Base-by-base conservation (phyloP, 2,113 vertebrate species). In the Myiopsitta monachus region DNA sequence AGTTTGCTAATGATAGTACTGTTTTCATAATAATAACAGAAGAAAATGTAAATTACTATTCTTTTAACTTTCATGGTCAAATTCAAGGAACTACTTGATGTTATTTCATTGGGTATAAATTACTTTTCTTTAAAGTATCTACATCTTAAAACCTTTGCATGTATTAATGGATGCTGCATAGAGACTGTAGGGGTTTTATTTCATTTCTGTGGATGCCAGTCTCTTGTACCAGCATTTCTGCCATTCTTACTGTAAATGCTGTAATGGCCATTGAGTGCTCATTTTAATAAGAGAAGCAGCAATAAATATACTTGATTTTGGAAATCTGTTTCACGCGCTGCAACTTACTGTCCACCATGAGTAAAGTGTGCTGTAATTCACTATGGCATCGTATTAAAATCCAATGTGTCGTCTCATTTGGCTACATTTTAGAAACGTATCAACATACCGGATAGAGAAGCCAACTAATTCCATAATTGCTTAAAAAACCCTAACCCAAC, bases 351-450 rank as follows among this genome's bases (percentile, higher is more conserved):
- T 78, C 82, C 86, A 70, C 70, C 75, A 11, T 68, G 95, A 79
- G 82, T 46, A 70, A 74, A 95, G 68, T 30, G 4, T 46, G 90
- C 83, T 70, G 90, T 92, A 74, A 84, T 96, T 77, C 96, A 67
- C 86, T 72, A 41, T 78, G 75, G 59, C 86, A 43, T 16, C 54
- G 0, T 85, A 70, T 94, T 93, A 89, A 97, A 95, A 96, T 78
- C 67, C 96, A 92, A 18, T 11, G 16, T 85, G 75, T 89, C 84
- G 39, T 93, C 96, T 97, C 69, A 52, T 97, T 96, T 97, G 96
- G 85, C 95, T 52, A 4, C 43, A 0, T 66, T 90, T 97, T 88
- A 75, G 89, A 81, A 87, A 49, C 9, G 8, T 52, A 57, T 77
- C 96, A 82, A 44, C 91, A 82, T 95, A 94, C 16, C 92, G 78